Conservation (phyloP, 2,113 vertebrate genomes). For the Anser cygnoides region DNA sequence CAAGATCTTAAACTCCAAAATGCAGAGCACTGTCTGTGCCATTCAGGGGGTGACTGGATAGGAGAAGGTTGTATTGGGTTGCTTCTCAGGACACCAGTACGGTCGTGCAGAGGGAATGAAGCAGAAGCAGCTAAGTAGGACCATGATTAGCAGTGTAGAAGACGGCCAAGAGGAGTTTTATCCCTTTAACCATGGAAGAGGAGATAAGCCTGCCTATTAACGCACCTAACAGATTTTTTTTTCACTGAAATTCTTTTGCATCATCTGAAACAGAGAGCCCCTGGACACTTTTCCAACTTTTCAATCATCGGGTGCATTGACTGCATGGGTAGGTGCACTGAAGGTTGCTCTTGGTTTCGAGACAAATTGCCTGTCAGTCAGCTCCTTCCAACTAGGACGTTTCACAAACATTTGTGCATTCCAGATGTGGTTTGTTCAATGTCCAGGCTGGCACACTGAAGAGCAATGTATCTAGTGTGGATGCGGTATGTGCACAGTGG, state of each 20-base stretch:
- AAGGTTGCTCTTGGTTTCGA: background rate
- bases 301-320: background rate
- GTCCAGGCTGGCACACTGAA: background rate
- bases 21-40: background rate
- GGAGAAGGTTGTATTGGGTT: background rate
- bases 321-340: rapidly evolving
- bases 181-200: background rate
- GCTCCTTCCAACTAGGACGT: background rate
- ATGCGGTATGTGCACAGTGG: background rate
- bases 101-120: background rate
- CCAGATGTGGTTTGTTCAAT: background rate
- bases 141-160: background rate
- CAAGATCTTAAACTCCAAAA: background rate
- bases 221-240: background rate
- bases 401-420: background rate
- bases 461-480: background rate
- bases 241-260: background rate
- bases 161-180: background rate
- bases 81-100: background rate
- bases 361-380: conserved; percentile 28
- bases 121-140: background rate
- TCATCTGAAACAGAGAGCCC: background rate
- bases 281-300: background rate
- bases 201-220: background rate
- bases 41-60: background rate